Evolutionary conservation across 2,888 invertebrate genomes (phyloP).

Genomic region (Megalurothrips usitatus): DNA sequence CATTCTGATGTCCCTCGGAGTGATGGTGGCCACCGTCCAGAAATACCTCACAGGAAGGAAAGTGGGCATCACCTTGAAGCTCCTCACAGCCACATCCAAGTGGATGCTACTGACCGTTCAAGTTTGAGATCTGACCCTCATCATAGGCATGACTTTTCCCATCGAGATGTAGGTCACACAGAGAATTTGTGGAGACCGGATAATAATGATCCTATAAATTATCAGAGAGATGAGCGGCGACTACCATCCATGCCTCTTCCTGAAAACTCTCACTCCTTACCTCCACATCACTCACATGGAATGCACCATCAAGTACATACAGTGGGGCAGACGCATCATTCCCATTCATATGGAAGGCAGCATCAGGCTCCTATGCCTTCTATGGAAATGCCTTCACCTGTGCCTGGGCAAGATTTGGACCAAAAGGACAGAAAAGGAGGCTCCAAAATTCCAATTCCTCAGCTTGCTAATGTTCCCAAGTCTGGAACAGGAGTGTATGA

Average conservation of each 20-base stretch:
- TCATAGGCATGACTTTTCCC: not conserved
- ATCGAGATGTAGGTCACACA: not conserved
- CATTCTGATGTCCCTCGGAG: not conserved
- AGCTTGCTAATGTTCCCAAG: not conserved
- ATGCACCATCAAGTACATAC: not conserved
- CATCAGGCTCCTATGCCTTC: not conserved
- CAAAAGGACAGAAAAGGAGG: not conserved
- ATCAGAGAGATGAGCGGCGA: not conserved
- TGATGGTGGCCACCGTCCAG: not conserved
- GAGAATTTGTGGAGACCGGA: not conserved
- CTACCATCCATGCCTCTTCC: not conserved
- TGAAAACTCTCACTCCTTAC: not conserved
- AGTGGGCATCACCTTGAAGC: not conserved
- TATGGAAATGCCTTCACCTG: not conserved
- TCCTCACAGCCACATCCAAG: not conserved
- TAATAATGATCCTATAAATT: not conserved
- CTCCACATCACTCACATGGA: not conserved
- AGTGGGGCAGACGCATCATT: not conserved
- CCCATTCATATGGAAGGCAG: constrained; percentile 14
- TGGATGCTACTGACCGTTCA: not conserved
- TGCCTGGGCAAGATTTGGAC: not conserved
- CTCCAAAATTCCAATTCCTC: not conserved
- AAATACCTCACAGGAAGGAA: not conserved
- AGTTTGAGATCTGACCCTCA: not conserved
- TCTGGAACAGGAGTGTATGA: constrained; percentile 14